phyloP scores from a whole-genome alignment of 1,140 invertebrate species.

The Eumaeus atala region DNA sequence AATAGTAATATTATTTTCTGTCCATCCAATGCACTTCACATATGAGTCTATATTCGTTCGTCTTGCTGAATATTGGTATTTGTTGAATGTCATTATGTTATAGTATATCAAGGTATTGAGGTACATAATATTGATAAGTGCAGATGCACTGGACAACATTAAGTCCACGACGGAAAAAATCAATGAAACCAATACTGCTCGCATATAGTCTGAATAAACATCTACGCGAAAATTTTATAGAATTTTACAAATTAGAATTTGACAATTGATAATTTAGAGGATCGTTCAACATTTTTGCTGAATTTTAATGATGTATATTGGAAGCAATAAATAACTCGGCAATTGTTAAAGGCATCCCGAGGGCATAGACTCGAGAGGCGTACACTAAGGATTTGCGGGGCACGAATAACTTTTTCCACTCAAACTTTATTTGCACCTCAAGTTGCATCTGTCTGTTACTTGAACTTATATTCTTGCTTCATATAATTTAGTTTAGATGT shows the following conservation, averaged over 20 bases:
- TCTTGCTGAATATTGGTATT: no score
- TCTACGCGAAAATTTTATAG: neutral
- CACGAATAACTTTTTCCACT: conserved; percentile 68
- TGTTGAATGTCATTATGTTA: no score
- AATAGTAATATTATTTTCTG: no score
- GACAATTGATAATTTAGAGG: no score
- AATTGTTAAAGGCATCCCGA: conserved; percentile 66
- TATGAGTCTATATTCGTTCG: no score
- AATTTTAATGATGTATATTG: conserved; percentile 62
- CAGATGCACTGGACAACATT: no score
- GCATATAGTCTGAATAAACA: no score
- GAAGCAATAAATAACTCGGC: conserved; percentile 68
- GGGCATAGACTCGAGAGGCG: conserved; percentile 45
- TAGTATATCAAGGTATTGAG: no score
- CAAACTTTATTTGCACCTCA: conserved; percentile 73
- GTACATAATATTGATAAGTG: no score
- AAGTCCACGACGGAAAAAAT: no score
- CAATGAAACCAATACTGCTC: no score
- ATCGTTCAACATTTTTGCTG: neutral
- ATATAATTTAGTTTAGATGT: conserved; percentile 69
- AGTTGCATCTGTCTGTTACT: conserved; percentile 67
- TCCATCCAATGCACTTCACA: no score
- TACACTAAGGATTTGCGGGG: conserved; percentile 51
- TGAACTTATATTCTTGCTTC: conserved; percentile 68
- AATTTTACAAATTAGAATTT: neutral